These are phyloP conservation scores for Pentamera pediparva DNA, from an alignment of 53 echinoderm and acorn worm species.

Conservation along the genomic window DNA sequence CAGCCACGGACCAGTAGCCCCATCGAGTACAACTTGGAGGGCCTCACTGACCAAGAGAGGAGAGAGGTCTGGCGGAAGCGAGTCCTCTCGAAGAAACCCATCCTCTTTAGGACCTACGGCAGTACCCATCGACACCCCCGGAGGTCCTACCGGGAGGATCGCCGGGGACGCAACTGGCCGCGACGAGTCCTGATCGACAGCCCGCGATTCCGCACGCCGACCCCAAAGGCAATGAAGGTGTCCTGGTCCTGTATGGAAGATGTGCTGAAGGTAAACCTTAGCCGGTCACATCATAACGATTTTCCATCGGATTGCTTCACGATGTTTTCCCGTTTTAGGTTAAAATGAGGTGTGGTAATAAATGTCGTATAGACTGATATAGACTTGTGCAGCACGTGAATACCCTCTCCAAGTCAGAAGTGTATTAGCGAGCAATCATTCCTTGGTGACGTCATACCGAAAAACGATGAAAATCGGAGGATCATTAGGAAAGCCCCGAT, in stretches of 20 bases:
- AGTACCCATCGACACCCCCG: background rate
- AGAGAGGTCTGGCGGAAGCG: constrained; percentile 7
- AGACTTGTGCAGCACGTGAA: too few relatives aligned
- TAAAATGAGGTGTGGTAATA: too few relatives aligned
- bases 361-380: too few relatives aligned
- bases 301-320: too few relatives aligned
- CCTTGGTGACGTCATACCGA: too few relatives aligned
- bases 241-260: constrained; percentile 14
- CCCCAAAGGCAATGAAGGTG: background rate
- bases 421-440: too few relatives aligned
- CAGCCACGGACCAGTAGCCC: constrained; percentile 10
- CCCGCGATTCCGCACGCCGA: constrained; percentile 13
- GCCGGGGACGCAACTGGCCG: background rate
- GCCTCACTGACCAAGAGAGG: background rate
- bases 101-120: background rate
- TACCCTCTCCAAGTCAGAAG: too few relatives aligned
- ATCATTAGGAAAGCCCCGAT: too few relatives aligned
- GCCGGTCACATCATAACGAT: too few relatives aligned
- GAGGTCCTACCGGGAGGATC: background rate
- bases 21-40: background rate
- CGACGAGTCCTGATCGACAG: background rate
- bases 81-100: constrained; percentile 12
- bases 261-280: background rate
- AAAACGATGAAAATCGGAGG: too few relatives aligned
- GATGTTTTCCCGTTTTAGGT: too few relatives aligned